These are phyloP conservation scores for Jacana jacana DNA, from an alignment of 2,113 vertebrate genomes.

Conservation along the genomic window DNA sequence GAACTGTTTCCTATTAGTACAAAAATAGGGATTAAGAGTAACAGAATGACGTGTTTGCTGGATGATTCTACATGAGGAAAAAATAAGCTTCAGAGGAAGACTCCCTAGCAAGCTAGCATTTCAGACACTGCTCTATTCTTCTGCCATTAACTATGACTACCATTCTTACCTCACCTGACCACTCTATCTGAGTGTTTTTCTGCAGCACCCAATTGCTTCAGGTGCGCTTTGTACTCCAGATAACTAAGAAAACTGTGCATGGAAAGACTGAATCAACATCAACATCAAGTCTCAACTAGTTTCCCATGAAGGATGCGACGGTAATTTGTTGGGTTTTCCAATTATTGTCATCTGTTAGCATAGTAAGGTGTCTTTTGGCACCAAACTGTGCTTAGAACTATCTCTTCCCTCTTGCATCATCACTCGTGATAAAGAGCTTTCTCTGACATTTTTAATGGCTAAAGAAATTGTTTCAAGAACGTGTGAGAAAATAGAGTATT, in stretches of 20 bases:
- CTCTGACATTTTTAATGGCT: background rate
- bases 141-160: background rate
- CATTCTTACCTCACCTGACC: background rate
- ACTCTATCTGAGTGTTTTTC: background rate
- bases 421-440: background rate
- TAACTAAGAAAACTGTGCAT: background rate
- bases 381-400: background rate
- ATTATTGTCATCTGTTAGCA: background rate
- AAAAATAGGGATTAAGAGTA: background rate
- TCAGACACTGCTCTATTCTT: background rate
- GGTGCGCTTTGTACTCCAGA: background rate
- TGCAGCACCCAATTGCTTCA: background rate
- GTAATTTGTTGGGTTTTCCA: background rate
- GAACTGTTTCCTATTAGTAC: background rate
- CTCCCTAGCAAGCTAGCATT: background rate
- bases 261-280: background rate
- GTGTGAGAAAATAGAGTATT: background rate
- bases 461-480: background rate
- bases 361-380: background rate
- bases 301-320: background rate
- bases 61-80: background rate
- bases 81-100: background rate
- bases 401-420: background rate
- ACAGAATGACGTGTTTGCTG: background rate
- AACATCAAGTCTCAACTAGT: background rate